Base-by-base conservation (phyloP, 2,797 vertebrate species). In the Enteromius viviparus region DNA sequence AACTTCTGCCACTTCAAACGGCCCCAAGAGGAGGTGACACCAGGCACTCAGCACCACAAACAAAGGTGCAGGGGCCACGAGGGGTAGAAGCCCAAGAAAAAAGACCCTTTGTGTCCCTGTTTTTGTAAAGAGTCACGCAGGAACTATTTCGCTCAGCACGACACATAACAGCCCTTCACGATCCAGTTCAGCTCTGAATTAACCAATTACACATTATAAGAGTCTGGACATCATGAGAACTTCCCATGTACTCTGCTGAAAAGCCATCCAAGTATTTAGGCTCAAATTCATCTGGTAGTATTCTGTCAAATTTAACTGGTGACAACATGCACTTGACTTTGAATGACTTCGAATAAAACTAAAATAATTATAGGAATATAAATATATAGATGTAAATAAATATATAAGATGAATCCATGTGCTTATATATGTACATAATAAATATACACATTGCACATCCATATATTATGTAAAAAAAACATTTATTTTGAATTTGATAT, bases 1-100 rank as follows among this genome's bases (percentile, higher is more conserved):
- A 94, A 92, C 90, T 91, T 84, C 65, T 7, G 62, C 84, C 81
- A 93, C 93, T 93, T 94, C 93, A 95, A 95, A 95, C 91, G 85
- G 86, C 79, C 84, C 82, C 86, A 86, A 86, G 90, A 91, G 87
- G 69, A 91, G 90, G 92, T 89, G 90, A 93, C 90, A 90, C 91
- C 80, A 85, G 88, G 86, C 85, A 90, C 88, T 91, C 86, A 53
- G 87, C 89, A 88, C 87, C 60, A 85, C 90, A 93, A 91, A 94
- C 93, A 95, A 93, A 93, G 91, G 90, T 89, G 90, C 86, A 90
- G 85, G 87, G 84, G 88, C 82, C 87, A 78, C n/a, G 64, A 78
- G 60, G 42, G 68, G 60, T 53, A 45, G 64, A 84, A 86, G 84
- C 83, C 53, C 37, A 60, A 81, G 40, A 81, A 89, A 84, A 78